phyloP scores from a whole-genome alignment of 2,888 invertebrate genomes.

The Epirrita christyi region DNA sequence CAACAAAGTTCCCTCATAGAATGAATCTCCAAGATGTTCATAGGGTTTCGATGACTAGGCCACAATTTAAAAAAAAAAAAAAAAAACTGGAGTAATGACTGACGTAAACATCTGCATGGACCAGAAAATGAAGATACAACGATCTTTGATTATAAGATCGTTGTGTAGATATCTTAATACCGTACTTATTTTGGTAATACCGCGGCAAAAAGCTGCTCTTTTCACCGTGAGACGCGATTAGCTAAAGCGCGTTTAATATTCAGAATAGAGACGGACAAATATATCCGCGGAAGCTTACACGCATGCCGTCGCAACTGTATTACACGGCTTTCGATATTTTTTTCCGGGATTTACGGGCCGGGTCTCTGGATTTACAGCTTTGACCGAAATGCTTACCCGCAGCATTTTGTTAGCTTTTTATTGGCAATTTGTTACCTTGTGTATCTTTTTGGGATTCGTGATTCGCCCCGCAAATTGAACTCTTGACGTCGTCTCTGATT shows the following conservation, averaged over 20 bases:
- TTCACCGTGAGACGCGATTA: slow-evolving; percentile 47
- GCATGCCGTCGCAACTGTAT: slow-evolving; percentile 61
- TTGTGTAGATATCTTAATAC: no score
- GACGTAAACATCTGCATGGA: no score
- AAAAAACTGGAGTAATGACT: no score
- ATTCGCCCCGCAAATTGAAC: slow-evolving; percentile 69
- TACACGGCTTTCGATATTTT: slow-evolving; percentile 76
- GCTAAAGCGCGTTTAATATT: slow-evolving; percentile 48
- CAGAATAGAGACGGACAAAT: slow-evolving; percentile 37
- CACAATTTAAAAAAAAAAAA: no score
- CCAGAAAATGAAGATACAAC: no score
- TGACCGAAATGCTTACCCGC: slow-evolving; percentile 79
- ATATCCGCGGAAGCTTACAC: slow-evolving; percentile 34
- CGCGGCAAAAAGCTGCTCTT: slow-evolving; percentile 30
- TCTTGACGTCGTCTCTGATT: slow-evolving; percentile 43
- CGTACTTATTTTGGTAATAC: background rate
- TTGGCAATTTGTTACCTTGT: slow-evolving; percentile 81
- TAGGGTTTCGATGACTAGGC: no score
- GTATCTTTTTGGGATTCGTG: slow-evolving; percentile 73
- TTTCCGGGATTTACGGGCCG: slow-evolving; percentile 70
- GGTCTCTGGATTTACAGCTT: slow-evolving; percentile 77
- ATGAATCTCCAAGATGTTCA: no score
- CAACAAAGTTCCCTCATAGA: no score
- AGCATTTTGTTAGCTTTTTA: slow-evolving; percentile 81
- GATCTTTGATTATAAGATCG: no score